Conservation (phyloP, 2,888 invertebrate genomes). For the Macrosiphum euphorbiae region DNA sequence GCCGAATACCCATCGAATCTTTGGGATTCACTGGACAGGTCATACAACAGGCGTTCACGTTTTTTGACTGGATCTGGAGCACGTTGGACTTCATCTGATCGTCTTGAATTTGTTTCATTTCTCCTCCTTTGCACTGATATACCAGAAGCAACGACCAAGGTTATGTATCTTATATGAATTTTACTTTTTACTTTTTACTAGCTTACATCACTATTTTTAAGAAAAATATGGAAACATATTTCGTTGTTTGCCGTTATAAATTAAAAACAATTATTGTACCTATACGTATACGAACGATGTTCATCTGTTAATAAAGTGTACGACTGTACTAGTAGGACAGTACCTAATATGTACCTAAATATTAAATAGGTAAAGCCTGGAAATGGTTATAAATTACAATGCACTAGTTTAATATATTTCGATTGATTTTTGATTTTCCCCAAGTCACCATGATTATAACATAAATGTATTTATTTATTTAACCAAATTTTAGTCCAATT, state of each 20-base stretch:
- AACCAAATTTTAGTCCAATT: not conserved
- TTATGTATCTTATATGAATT: not conserved
- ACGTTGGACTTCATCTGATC: slow-evolving; percentile 10
- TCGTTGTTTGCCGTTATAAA: not conserved
- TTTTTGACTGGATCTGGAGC: slow-evolving; percentile 38
- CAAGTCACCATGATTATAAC: too few species aligned
- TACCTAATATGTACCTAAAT: too few species aligned
- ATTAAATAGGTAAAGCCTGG: too few species aligned
- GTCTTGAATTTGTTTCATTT: not conserved
- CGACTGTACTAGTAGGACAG: not conserved
- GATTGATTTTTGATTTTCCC: too few species aligned
- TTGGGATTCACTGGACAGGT: not conserved
- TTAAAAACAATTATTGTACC: not conserved
- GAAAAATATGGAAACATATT: not conserved
- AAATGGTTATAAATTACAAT: too few species aligned
- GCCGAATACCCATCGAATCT: not conserved
- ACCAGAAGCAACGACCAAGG: not conserved
- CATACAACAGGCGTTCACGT: slow-evolving; percentile 5
- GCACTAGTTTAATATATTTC: too few species aligned
- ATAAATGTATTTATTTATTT: too few species aligned
- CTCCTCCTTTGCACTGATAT: slow-evolving; percentile 24
- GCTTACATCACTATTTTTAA: not conserved
- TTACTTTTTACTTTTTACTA: too few species aligned
- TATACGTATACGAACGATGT: not conserved
- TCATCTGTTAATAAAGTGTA: not conserved